Conservation (phyloP, 1,140 invertebrate genomes). For the Anagrus nilaparvatae region DNA sequence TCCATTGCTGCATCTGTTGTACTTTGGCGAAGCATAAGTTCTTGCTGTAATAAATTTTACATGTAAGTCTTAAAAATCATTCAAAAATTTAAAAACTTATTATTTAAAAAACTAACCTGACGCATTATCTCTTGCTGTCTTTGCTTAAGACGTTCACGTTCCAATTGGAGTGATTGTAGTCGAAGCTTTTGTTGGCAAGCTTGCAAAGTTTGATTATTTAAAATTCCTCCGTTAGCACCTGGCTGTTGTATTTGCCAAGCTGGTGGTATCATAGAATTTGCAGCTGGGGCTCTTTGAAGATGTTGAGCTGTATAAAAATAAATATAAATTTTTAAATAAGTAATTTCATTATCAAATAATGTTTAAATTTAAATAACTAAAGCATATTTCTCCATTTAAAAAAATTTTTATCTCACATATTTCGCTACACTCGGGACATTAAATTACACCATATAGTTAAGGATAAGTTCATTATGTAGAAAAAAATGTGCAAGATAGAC, state of each 20-base stretch:
- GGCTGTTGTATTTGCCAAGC: conserved; percentile 40
- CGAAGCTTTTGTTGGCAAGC: conserved; percentile 68
- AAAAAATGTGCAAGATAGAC: too few relatives aligned
- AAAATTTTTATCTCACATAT: too few relatives aligned
- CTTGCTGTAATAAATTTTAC: conserved; percentile 43
- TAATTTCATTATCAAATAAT: too few relatives aligned
- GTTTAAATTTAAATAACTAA: too few relatives aligned
- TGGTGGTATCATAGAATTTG: conserved; percentile 45
- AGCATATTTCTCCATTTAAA: too few relatives aligned
- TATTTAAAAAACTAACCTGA: conserved; percentile 47
- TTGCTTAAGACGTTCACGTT: conserved; percentile 75
- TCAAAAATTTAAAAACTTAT: conserved; percentile 7
- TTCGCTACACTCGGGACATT: too few relatives aligned
- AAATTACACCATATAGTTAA: too few relatives aligned
- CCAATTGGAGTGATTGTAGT: conserved; percentile 74
- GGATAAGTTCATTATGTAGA: too few relatives aligned
- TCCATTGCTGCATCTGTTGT: conserved; percentile 55
- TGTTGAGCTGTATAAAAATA: conserved; percentile 50
- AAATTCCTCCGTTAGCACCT: conserved; percentile 29
- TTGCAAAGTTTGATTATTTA: conserved; percentile 47
- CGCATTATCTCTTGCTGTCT: conserved; percentile 80
- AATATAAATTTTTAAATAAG: conserved; percentile 7
- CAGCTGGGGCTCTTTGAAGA: conserved; percentile 57
- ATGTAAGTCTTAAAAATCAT: background rate
- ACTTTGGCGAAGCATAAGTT: conserved; percentile 58